Evolutionary conservation across 35 echinoderm and acorn worm species (phyloP).

Genomic region (Ptychodera flava): DNA sequence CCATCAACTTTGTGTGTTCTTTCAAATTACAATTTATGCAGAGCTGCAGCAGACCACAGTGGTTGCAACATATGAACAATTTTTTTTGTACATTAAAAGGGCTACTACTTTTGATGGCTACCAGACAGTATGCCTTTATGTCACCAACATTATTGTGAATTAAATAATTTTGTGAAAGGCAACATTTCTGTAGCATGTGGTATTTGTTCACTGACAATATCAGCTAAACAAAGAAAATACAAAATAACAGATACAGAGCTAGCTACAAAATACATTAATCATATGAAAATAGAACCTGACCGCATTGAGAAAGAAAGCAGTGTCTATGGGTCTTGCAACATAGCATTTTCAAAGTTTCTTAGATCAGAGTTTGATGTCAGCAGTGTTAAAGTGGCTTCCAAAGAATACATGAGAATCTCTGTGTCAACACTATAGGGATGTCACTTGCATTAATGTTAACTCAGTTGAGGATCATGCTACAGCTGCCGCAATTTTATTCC

Average conservation of each 20-base stretch:
- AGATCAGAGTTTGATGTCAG: background rate
- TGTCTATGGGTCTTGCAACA: background rate
- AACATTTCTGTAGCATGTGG: too few relatives aligned
- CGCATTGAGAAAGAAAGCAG: background rate
- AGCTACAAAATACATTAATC: background rate
- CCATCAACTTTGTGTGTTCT: too few relatives aligned
- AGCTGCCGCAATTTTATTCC: background rate
- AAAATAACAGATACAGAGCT: background rate
- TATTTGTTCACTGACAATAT: background rate
- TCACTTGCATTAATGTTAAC: background rate
- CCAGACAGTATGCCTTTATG: too few relatives aligned
- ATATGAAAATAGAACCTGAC: background rate
- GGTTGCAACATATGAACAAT: too few relatives aligned
- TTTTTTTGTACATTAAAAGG: too few relatives aligned
- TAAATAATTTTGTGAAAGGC: too few relatives aligned
- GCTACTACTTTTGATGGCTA: too few relatives aligned
- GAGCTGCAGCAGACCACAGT: too few relatives aligned
- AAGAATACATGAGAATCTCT: constrained; percentile 1
- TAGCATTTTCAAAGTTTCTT: background rate
- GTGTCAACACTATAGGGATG: background rate
- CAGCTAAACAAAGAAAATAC: background rate
- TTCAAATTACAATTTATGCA: too few relatives aligned
- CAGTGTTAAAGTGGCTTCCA: background rate
- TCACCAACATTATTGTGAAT: too few relatives aligned
- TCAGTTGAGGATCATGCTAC: background rate